A percentile compares a stretch with the other conserved stretches of the same genome.
phyloP scores from a whole-genome alignment of 2,888 invertebrate genomes.

The Physocephala rufipes region DNA sequence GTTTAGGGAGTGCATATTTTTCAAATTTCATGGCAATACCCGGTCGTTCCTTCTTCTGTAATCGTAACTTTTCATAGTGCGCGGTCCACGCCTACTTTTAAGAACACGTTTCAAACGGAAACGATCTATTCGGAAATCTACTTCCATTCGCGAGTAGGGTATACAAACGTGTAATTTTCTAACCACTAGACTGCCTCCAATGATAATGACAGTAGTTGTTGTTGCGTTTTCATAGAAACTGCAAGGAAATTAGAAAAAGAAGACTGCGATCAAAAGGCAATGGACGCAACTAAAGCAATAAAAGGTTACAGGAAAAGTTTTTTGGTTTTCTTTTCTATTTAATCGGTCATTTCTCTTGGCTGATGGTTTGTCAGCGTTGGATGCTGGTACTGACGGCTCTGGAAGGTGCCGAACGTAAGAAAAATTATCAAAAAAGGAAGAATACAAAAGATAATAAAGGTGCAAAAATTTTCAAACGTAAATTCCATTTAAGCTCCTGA shows the following conservation, averaged over 20 bases:
- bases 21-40: too few relatives aligned
- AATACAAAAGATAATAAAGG: not conserved
- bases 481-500: not conserved
- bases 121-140: too few relatives aligned
- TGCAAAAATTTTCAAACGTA: not conserved
- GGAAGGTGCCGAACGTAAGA: not conserved
- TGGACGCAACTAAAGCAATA: not conserved
- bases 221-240: too few relatives aligned
- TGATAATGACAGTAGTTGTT: not conserved
- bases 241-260: too few relatives aligned
- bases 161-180: not conserved
- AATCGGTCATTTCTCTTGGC: not conserved
- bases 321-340: too few relatives aligned
- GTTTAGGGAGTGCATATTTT: too few relatives aligned
- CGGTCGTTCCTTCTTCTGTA: too few relatives aligned
- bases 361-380: not conserved
- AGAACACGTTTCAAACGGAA: not conserved
- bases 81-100: too few relatives aligned
- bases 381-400: not conserved
- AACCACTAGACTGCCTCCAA: not conserved
- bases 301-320: not conserved
- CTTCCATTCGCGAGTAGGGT: too few relatives aligned
- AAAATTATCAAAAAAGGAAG: not conserved
- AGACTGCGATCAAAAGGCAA: too few relatives aligned
- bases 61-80: too few relatives aligned